phyloP scores from a whole-genome alignment of 2,113 vertebrate genomes.

The Indri indri region DNA sequence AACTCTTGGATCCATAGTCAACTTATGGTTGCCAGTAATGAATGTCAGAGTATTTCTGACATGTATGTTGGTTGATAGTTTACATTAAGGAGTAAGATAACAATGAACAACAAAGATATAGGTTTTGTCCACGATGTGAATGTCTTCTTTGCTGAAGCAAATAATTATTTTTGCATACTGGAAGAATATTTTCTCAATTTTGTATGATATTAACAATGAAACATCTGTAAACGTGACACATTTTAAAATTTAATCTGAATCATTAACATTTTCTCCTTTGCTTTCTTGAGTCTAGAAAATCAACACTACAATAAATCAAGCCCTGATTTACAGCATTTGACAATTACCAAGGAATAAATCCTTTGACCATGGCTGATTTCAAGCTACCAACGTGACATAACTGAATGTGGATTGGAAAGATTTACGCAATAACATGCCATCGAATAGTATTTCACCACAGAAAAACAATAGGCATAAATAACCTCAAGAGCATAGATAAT shows the following conservation, averaged over 20 bases:
- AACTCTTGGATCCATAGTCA: background rate
- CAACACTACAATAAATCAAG: conserved; percentile 21
- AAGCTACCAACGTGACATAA: background rate
- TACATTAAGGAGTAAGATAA: background rate
- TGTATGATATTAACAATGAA: background rate
- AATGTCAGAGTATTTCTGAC: background rate
- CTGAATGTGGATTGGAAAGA: background rate
- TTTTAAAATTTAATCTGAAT: conserved; percentile 45
- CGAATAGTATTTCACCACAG: background rate
- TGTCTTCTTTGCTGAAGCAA: background rate
- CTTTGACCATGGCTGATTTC: background rate
- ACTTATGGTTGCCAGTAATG: background rate
- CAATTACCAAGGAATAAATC: background rate
- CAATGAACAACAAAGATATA: background rate
- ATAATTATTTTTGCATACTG: background rate
- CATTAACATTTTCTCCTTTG: background rate
- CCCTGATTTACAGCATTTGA: conserved; percentile 17
- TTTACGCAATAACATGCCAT: background rate
- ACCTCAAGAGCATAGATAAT: background rate
- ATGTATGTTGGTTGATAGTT: background rate
- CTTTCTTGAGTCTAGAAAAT: conserved; percentile 36
- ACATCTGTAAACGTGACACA: background rate
- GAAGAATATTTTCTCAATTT: background rate
- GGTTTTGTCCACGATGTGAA: background rate
- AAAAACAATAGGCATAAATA: background rate